phyloP scores from a whole-genome alignment of 1,140 invertebrate genomes.

The Temnothorax nylanderi region DNA sequence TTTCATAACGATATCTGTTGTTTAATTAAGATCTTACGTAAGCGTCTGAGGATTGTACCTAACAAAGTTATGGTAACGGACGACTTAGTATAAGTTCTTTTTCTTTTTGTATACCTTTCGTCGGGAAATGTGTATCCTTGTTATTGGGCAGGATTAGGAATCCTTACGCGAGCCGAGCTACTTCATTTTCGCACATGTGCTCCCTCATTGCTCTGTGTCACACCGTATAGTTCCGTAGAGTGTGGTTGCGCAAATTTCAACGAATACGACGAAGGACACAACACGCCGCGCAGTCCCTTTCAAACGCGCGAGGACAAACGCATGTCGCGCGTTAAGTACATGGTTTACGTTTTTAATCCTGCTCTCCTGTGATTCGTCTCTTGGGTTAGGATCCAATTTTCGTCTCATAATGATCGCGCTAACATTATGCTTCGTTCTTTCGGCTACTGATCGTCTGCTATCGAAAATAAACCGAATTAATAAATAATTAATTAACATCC shows the following conservation, averaged over 20 bases:
- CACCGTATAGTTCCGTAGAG: slow-evolving; percentile 16
- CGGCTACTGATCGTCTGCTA: background rate
- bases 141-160: background rate
- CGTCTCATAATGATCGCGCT: too few species aligned
- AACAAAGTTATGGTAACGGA: background rate
- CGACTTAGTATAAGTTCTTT: background rate
- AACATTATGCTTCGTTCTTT: background rate
- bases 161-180: background rate
- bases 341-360: slow-evolving; percentile 59
- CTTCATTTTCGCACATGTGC: slow-evolving; percentile 59
- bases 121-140: background rate
- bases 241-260: slow-evolving; percentile 72
- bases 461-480: background rate
- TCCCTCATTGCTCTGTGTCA: slow-evolving; percentile 26
- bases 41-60: background rate
- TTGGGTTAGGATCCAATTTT: background rate
- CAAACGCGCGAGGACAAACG: slow-evolving; percentile 70
- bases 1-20: too few species aligned
- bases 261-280: slow-evolving; percentile 73
- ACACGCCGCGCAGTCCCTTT: slow-evolving; percentile 66
- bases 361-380: slow-evolving; percentile 9
- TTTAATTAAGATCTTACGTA: background rate
- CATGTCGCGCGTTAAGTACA: slow-evolving; percentile 46
- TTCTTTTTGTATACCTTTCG: background rate
- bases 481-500: background rate